These are phyloP conservation scores for Caenorhabditis macrosperma DNA, from an alignment of 2,888 invertebrate species.

Conservation along the genomic window DNA sequence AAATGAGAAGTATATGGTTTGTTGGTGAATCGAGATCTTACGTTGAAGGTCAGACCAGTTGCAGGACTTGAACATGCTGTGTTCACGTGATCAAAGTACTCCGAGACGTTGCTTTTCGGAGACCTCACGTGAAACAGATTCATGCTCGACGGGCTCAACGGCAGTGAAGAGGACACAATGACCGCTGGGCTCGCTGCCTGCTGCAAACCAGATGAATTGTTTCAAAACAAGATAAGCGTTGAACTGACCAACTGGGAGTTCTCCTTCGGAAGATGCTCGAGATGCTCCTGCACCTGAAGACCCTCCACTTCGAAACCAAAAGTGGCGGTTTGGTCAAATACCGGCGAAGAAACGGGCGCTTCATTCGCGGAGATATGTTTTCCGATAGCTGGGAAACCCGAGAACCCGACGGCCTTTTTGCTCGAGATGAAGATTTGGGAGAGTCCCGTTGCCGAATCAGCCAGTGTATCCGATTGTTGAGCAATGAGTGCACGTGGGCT, in stretches of 20 bases:
- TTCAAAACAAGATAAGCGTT: too few species aligned
- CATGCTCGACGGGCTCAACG: background rate
- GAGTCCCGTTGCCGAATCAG: background rate
- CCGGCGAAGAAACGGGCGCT: too few species aligned
- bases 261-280: too few species aligned
- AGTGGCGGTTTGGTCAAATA: too few species aligned
- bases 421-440: background rate
- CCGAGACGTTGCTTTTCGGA: background rate
- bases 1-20: background rate
- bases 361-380: too few species aligned
- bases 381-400: background rate
- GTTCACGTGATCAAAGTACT: background rate
- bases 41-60: background rate
- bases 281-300: too few species aligned
- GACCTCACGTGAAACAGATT: background rate
- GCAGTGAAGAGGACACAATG: too few species aligned
- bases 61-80: slow-evolving; percentile 11
- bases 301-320: too few species aligned
- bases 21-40: background rate
- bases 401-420: background rate
- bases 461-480: background rate
- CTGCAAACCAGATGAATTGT: too few species aligned
- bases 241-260: too few species aligned
- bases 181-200: too few species aligned
- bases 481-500: too few species aligned